Evolutionary conservation across 2,888 invertebrate species (phyloP), one percentile per base, ranked within the genome.

Genomic region (Limnephilus auricula): DNA sequence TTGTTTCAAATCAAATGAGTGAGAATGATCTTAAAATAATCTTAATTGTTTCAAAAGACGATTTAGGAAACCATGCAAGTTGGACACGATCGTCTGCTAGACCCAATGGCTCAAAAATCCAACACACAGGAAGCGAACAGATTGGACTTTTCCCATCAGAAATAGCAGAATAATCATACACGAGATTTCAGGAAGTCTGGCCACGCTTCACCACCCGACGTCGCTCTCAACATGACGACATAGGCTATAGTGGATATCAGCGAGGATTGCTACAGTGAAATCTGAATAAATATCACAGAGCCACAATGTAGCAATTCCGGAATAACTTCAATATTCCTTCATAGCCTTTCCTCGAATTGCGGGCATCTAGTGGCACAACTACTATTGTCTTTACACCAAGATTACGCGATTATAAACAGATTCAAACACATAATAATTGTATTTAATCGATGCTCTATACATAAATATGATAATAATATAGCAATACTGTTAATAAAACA

Each of bases 71-170:
- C 90, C 82, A 87, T 80, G 80, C 87, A 90, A 78, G 91, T 89
- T 87, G 90, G 40, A 86, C 80, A 80, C 31, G 90, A 90, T 90
- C 87, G 95, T 95, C 95, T 95, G 95, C 96, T 95, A 95, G 94
- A 94, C 95, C 94, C 95, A 95, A 96, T 95, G 95, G 95, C 94
- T 94, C 93, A 95, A 95, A 95, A 95, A 95, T 94, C 95, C 95
- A 96, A 95, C 95, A 95, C 94, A 90, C 94, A 89, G 79, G 45
- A 90, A 93, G 92, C 94, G 93, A 94, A 95, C 95, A 95, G 94
- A 93, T 95, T 95, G 95, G 95, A 95, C 95, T 95, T 95, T 94
- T 95, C 94, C 95, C 95, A 96, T 95, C 95, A 94, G 95, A 95
- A 94, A 94, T 94, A 95, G 95, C 94, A 95, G 95, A 95, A 94